A percentile compares a stretch with the other conserved stretches of the same genome.
phyloP scores from a whole-genome alignment of 2,888 invertebrate genomes.

The Eubasilissa splendida region DNA sequence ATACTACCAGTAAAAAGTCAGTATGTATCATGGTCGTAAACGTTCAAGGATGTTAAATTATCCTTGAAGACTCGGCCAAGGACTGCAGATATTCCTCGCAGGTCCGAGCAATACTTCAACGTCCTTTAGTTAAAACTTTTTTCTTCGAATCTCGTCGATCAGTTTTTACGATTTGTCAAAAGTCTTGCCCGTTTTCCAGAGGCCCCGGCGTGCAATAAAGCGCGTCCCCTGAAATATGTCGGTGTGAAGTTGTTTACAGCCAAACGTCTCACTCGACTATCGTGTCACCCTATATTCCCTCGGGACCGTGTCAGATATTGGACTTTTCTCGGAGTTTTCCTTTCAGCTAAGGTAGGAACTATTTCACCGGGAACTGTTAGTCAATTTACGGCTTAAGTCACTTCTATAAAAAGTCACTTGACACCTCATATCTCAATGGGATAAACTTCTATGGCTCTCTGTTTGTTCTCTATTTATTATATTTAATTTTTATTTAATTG shows the following conservation, averaged over 20 bases:
- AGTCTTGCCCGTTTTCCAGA: conserved; percentile 13
- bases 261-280: conserved; percentile 3
- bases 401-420: conserved; percentile 37
- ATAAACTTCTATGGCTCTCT: conserved; percentile 2
- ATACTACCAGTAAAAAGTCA: too few relatives aligned
- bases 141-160: conserved; percentile 17
- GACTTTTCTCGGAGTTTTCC: conserved; percentile 35
- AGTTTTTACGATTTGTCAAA: conserved; percentile 29
- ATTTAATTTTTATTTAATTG: too few relatives aligned
- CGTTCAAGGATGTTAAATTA: too few relatives aligned
- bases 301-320: conserved; percentile 39
- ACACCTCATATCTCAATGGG: conserved; percentile 19
- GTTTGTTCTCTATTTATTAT: background rate
- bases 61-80: too few relatives aligned
- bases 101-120: background rate
- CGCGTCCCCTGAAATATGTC: conserved; percentile 44
- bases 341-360: conserved; percentile 24
- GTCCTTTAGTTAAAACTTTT: background rate
- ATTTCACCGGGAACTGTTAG: conserved; percentile 36
- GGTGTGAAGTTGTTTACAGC: conserved; percentile 48
- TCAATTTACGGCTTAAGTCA: conserved; percentile 39
- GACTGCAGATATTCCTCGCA: conserved; percentile 1
- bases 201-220: conserved; percentile 43
- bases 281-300: conserved; percentile 19
- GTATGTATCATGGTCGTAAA: too few relatives aligned